phyloP scores from a whole-genome alignment of 2,797 vertebrate genomes.

The Enteromius anoplus region DNA sequence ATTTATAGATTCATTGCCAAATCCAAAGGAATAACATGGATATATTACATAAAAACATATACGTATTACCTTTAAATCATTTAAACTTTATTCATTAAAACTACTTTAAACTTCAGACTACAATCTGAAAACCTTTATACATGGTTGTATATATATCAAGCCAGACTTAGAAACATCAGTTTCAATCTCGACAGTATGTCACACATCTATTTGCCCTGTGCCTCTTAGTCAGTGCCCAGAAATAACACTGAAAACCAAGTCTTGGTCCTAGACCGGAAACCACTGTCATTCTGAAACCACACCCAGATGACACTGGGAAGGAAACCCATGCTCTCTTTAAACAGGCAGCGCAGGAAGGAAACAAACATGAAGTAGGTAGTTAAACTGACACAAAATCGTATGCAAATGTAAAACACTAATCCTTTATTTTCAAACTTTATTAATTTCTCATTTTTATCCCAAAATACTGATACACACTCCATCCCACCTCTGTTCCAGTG shows the following conservation, averaged over 20 bases:
- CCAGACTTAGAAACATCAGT: background rate
- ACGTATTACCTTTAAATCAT: too few species aligned
- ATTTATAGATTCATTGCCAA: background rate
- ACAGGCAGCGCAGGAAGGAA: constrained; percentile 63
- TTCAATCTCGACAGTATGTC: background rate
- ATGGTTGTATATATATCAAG: background rate
- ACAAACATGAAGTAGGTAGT: constrained; percentile 49
- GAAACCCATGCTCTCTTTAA: constrained; percentile 62
- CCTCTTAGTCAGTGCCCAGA: constrained; percentile 12
- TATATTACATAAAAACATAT: too few species aligned
- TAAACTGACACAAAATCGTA: constrained; percentile 53
- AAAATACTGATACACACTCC: background rate
- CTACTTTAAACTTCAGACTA: too few species aligned
- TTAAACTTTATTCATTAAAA: too few species aligned
- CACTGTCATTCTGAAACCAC: constrained; percentile 60
- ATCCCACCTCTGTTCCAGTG: constrained; percentile 17
- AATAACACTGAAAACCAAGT: constrained; percentile 44
- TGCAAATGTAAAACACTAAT: background rate
- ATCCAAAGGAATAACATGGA: constrained; percentile 7
- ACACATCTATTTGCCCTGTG: constrained; percentile 1
- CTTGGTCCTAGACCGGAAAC: constrained; percentile 63
- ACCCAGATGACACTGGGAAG: constrained; percentile 61
- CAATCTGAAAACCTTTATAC: too few species aligned
- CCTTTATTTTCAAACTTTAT: background rate
- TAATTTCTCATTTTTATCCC: background rate